These are phyloP conservation scores for Parapsyche elsis DNA, from an alignment of 1,140 invertebrate genomes.

Conservation along the genomic window DNA sequence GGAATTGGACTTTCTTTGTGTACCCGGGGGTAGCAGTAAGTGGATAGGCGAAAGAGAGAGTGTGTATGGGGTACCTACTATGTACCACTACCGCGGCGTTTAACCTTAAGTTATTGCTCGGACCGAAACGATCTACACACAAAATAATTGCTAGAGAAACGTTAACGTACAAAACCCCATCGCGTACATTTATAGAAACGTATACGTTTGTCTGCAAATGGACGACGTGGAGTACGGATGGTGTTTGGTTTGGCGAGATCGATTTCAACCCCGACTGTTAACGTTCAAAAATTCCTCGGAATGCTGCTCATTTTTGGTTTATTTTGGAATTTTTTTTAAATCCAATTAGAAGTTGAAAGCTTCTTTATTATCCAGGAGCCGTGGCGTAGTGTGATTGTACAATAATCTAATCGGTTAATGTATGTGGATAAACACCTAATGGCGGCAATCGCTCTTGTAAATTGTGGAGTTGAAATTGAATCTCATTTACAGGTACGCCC, in stretches of 20 bases:
- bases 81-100: neutral
- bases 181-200: neutral
- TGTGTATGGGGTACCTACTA: no score
- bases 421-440: constrained; percentile 8
- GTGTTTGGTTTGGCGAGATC: no score
- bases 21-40: constrained; percentile 3
- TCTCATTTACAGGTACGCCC: constrained; percentile 2
- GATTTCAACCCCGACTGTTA: no score
- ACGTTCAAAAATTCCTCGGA: no score
- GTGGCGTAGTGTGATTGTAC: constrained; percentile 14
- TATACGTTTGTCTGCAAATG: neutral
- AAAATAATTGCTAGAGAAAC: constrained; percentile 24
- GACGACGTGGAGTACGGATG: no score
- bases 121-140: constrained; percentile 24
- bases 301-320: no score
- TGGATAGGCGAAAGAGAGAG: constrained; percentile 25
- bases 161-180: neutral
- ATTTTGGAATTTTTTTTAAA: no score
- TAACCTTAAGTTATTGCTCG: constrained; percentile 30
- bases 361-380: neutral
- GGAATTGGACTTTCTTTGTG: constrained; percentile 47
- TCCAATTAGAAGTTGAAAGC: no score
- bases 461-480: neutral
- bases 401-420: constrained; percentile 30
- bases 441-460: neutral